Evolutionary conservation across 2,113 vertebrate species (phyloP), one percentile per base, ranked within the genome.

Genomic region (Bungarus multicinctus): DNA sequence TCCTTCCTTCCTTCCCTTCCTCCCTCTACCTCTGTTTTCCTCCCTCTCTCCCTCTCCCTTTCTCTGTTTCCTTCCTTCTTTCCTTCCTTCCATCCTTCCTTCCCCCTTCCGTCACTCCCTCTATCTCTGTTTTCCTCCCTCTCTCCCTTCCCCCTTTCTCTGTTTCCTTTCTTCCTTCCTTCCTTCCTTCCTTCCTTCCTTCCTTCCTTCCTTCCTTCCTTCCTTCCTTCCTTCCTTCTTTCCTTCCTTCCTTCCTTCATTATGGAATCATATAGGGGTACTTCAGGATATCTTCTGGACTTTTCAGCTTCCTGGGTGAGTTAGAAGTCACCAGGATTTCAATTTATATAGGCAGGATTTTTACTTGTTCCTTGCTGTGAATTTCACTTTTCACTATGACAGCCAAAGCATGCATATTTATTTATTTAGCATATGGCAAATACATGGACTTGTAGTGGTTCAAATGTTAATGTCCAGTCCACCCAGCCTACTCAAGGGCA

Each of bases 161-260:
- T 55, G 14, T 5, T 34, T 74, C 5, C 27, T 20, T 10, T 2
- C 39, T 43, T 22, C 50, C 50, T 10, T 27, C 20, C n/a, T 64
- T 43, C 8, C 14, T 69, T 9, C 45, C 23, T 55, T 81, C 34
- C 39, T 47, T 94, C 14, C 81, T 34, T 89, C 92, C 30, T 25
- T 58, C 58, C 20, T 55, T 23, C 54, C 87, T 93, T 64, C 3
- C 25, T 3, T 1, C 85, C 93, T 89, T 85, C 58, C 18, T 54
- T 22, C 34, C 94, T 95, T 94, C 87, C 54, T 94, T 90, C 94
- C 69, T n/a, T 10, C 3, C 27, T 91, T 10, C 3, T 23, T 91
- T 74, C 54, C 87, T 93, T 64, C 3, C 25, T 3, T 2, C 85
- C 93, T 89, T 85, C 60, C n/a, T 43, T 50, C 0, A 1, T 2